A percentile compares a stretch with the other conserved stretches of the same genome.
Evolutionary conservation across 2,888 invertebrate genomes (phyloP).

Genomic region (Sialis fuliginosa): DNA sequence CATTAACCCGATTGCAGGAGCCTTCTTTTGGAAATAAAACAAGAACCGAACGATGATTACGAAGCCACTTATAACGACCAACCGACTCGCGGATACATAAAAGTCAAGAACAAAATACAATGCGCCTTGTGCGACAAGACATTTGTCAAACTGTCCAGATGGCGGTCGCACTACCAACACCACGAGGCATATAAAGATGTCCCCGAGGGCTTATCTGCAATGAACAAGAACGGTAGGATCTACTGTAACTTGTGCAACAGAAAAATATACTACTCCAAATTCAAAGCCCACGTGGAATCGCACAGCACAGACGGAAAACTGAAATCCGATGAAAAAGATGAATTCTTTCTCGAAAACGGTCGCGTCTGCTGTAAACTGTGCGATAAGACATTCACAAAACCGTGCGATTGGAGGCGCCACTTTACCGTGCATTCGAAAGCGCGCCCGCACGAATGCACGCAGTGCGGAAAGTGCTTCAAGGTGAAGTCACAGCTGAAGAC

Average conservation of each 20-base stretch:
- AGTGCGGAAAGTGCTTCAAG: conserved; percentile 3
- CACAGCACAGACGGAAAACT: too few relatives aligned
- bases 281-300: too few relatives aligned
- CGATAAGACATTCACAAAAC: neutral
- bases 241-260: too few relatives aligned
- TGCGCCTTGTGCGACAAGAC: neutral
- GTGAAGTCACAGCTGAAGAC: neutral
- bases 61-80: neutral
- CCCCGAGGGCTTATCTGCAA: neutral
- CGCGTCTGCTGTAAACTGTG: neutral
- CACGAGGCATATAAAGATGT: neutral
- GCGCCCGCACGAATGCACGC: conserved; percentile 1
- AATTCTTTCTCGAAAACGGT: neutral
- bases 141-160: neutral
- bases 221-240: neutral
- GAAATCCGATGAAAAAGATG: conserved; percentile 2
- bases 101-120: neutral
- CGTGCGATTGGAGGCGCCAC: neutral
- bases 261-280: too few relatives aligned
- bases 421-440: neutral
- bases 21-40: conserved; percentile 2
- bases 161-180: neutral
- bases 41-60: conserved; percentile 2
- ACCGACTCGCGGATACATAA: neutral
- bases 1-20: conserved; percentile 3